These are phyloP conservation scores for Ligdia adustata DNA, from an alignment of 2,888 invertebrate species.

Conservation along the genomic window DNA sequence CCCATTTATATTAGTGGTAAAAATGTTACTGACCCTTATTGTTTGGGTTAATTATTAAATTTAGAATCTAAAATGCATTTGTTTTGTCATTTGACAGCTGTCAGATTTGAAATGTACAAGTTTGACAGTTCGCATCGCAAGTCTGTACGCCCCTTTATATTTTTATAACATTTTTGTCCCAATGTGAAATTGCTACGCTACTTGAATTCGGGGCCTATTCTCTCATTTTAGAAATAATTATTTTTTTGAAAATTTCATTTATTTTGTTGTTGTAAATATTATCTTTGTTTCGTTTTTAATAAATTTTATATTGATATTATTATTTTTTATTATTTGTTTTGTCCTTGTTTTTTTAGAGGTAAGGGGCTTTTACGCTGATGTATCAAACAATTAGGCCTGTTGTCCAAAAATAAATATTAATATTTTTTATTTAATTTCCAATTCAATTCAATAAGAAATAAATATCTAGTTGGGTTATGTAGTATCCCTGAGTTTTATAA, in stretches of 20 bases:
- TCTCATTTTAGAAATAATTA: conserved; percentile 57
- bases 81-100: no score
- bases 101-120: no score
- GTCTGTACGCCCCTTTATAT: no score
- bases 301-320: conserved; percentile 67
- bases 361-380: conserved; percentile 37
- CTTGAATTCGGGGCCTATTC: conserved; percentile 52
- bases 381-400: conserved; percentile 15
- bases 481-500: no score
- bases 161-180: no score
- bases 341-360: conserved; percentile 37
- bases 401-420: conserved; percentile 20
- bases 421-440: no score
- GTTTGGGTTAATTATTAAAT: no score
- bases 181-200: conserved; percentile 14
- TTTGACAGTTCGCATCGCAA: neutral
- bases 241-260: conserved; percentile 56
- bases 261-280: conserved; percentile 74
- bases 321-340: conserved; percentile 54
- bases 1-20: no score
- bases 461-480: no score
- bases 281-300: conserved; percentile 69
- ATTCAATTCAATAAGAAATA: no score
- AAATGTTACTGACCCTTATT: no score
- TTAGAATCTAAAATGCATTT: no score